A percentile compares a stretch with the other conserved stretches of the same genome.
These are phyloP conservation scores for Fabriciana adippe DNA, from an alignment of 2,888 invertebrate genomes.

Conservation along the genomic window DNA sequence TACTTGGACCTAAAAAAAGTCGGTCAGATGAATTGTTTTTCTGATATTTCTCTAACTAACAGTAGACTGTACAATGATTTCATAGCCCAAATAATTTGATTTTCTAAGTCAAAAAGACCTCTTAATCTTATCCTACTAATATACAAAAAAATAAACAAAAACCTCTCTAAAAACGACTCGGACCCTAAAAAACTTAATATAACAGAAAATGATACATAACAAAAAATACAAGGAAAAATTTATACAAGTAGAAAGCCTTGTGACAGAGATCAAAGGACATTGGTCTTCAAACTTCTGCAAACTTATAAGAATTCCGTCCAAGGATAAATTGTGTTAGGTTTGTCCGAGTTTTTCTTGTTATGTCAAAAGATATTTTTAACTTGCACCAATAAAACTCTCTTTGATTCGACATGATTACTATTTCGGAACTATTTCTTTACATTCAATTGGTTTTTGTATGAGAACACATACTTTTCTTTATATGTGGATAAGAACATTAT, in stretches of 20 bases:
- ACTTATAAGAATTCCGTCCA: slow-evolving; percentile 49
- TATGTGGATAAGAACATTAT: too few relatives aligned
- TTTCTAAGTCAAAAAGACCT: neutral
- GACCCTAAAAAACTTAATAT: slow-evolving; percentile 32
- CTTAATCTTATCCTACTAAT: neutral
- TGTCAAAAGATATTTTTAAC: neutral
- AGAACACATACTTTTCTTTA: too few relatives aligned
- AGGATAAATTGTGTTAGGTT: slow-evolving; percentile 54
- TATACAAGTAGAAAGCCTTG: slow-evolving; percentile 47
- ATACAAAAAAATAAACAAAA: slow-evolving; percentile 6
- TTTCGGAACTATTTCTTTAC: neutral
- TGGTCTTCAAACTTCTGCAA: slow-evolving; percentile 46
- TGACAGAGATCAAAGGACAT: slow-evolving; percentile 57
- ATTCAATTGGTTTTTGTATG: too few relatives aligned
- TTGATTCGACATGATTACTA: neutral
- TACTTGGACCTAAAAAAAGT: too few relatives aligned
- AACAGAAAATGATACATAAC: slow-evolving; percentile 42
- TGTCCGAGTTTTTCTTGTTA: slow-evolving; percentile 27
- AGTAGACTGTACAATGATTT: too few relatives aligned
- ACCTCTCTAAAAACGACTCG: slow-evolving; percentile 12
- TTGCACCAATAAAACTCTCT: neutral
- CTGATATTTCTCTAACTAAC: too few relatives aligned
- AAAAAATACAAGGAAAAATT: slow-evolving; percentile 52
- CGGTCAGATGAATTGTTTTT: too few relatives aligned
- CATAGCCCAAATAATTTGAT: too few relatives aligned